Evolutionary conservation across 2,888 invertebrate species (phyloP).

Genomic region (Nasonia oneida): DNA sequence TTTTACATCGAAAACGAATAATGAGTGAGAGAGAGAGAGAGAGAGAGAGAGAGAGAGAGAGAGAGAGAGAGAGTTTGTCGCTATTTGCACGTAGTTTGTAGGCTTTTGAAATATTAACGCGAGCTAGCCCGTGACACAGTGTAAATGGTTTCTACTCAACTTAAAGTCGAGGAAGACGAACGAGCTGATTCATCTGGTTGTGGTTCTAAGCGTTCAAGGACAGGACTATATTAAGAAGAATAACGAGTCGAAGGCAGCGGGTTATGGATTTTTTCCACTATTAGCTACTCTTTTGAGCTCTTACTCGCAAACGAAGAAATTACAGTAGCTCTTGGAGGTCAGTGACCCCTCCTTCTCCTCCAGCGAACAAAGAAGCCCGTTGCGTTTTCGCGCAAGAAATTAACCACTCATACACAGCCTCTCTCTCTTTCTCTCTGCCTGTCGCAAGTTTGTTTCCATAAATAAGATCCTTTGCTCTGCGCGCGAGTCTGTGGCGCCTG

Average conservation of each 20-base stretch:
- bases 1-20: neutral
- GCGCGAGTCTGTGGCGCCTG: neutral
- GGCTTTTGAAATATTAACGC: neutral
- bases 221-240: neutral
- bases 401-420: slow-evolving; percentile 20
- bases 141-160: neutral
- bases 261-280: neutral
- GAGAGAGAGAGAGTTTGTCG: neutral
- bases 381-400: slow-evolving; percentile 19
- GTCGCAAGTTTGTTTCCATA: slow-evolving; percentile 54
- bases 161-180: neutral
- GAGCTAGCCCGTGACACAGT: neutral
- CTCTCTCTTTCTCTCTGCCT: neutral
- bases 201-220: neutral
- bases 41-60: neutral
- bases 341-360: neutral
- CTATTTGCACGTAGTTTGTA: neutral
- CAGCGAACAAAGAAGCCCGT: slow-evolving; percentile 5
- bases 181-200: slow-evolving; percentile 12
- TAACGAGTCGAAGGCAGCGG: neutral
- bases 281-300: neutral
- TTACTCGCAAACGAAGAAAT: neutral
- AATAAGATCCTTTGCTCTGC: slow-evolving; percentile 56
- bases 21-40: neutral
- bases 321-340: neutral